Evolutionary conservation across 2,888 invertebrate species (phyloP).

Genomic region (Digitonthophagus gazella): DNA sequence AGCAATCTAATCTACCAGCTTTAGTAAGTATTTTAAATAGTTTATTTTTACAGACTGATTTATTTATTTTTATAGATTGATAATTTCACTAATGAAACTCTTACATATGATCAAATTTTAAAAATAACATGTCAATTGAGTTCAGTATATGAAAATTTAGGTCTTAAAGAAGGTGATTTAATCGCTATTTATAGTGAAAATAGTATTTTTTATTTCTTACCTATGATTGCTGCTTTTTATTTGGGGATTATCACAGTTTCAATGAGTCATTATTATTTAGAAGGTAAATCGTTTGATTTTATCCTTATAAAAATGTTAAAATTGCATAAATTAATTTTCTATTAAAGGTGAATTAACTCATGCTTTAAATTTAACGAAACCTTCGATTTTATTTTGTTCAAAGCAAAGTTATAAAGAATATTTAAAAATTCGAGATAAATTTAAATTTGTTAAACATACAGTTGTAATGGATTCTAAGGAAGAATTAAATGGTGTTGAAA

Average conservation of each 20-base stretch:
- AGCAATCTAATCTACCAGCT: conserved; percentile 4
- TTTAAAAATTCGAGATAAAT: conserved; percentile 56
- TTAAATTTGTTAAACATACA: too few relatives aligned
- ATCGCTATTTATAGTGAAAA: conserved; percentile 38
- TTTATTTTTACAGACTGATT: too few relatives aligned
- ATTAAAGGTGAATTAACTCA: too few relatives aligned
- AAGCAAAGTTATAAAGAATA: conserved; percentile 56
- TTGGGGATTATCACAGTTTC: conserved; percentile 35
- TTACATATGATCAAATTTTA: conserved; percentile 34
- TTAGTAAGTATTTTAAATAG: conserved; percentile 24
- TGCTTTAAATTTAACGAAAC: too few relatives aligned
- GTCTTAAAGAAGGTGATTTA: conserved; percentile 30
- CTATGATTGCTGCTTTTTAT: conserved; percentile 35
- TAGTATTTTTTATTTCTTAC: conserved; percentile 36
- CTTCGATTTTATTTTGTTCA: conserved; percentile 65
- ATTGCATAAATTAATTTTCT: too few relatives aligned
- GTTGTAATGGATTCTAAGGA: conserved; percentile 53
- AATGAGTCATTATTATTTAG: conserved; percentile 35
- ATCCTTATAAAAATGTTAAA: too few relatives aligned
- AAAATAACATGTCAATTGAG: conserved; percentile 35
- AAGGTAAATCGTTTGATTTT: too few relatives aligned
- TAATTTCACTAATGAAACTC: conserved; percentile 30
- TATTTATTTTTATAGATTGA: too few relatives aligned
- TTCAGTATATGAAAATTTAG: conserved; percentile 29
- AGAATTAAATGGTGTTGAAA: conserved; percentile 47